Evolutionary conservation across 2,888 invertebrate species (phyloP).

Genomic region (Tryphoninae sp.): DNA sequence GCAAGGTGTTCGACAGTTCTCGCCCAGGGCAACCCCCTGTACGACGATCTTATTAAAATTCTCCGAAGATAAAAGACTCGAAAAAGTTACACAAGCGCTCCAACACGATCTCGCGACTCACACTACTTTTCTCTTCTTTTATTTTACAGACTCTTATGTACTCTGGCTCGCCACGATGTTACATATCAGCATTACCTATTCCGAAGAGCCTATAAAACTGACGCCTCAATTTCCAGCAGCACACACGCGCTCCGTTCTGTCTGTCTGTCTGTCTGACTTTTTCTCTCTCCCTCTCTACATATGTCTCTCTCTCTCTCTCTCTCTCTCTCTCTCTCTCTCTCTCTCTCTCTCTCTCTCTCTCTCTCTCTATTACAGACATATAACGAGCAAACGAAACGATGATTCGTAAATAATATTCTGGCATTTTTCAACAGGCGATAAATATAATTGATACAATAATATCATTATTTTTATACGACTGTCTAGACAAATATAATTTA

Average conservation of each 20-base stretch:
- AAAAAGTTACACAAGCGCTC: constrained; percentile 55
- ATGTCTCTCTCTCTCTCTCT: not conserved
- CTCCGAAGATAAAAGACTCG: constrained; percentile 71
- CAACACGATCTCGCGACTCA: constrained; percentile 35
- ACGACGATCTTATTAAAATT: constrained; percentile 76
- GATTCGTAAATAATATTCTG: constrained; percentile 9
- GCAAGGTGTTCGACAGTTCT: constrained; percentile 60
- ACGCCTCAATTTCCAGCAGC: constrained; percentile 67
- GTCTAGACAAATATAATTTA: not conserved
- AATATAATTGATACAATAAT: not conserved
- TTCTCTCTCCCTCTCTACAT: not conserved
- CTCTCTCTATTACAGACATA: constrained; percentile 12
- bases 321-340: not conserved
- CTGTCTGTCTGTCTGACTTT: not conserved
- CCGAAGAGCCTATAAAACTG: constrained; percentile 66
- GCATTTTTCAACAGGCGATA: not conserved
- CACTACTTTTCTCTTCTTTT: constrained; percentile 50
- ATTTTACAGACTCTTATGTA: constrained; percentile 47
- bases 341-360: not conserved
- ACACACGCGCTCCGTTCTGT: constrained; percentile 4
- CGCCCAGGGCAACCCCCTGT: constrained; percentile 71
- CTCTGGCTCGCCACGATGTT: constrained; percentile 43
- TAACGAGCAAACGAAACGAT: constrained; percentile 19
- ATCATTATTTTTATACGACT: not conserved
- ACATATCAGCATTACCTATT: constrained; percentile 60